A percentile compares a stretch with the other conserved stretches of the same genome.
Conservation (phyloP, 2,888 invertebrate species). For the Nephrotoma appendiculata region DNA sequence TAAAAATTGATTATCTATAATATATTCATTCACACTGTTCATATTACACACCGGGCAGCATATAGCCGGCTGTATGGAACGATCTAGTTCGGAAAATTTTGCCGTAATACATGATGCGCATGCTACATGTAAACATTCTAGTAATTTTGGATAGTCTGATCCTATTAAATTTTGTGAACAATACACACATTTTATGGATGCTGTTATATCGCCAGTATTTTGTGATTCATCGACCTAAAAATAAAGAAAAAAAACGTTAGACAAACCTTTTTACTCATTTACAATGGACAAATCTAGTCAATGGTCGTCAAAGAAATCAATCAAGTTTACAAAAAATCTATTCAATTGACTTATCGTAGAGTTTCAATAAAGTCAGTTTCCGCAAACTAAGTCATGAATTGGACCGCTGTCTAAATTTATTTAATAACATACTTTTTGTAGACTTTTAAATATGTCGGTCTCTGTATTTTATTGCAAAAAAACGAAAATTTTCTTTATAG, state of each 20-base stretch:
- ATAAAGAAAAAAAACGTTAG: not conserved
- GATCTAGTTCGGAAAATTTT: slow-evolving; percentile 38
- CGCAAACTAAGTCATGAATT: too few relatives aligned
- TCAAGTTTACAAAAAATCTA: too few relatives aligned
- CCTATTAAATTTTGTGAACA: slow-evolving; percentile 38
- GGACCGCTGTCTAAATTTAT: too few relatives aligned
- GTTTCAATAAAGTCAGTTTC: too few relatives aligned
- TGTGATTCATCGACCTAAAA: slow-evolving; percentile 13
- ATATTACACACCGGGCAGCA: slow-evolving; percentile 60
- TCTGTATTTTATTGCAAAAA: too few relatives aligned
- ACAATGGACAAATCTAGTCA: not conserved
- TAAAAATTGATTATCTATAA: slow-evolving; percentile 75
- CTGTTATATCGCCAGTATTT: slow-evolving; percentile 14
- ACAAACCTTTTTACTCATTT: not conserved
- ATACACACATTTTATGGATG: slow-evolving; percentile 39
- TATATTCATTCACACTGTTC: slow-evolving; percentile 51
- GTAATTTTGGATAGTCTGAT: slow-evolving; percentile 56
- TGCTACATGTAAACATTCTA: slow-evolving; percentile 79
- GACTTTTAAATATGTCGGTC: too few relatives aligned
- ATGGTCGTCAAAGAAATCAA: too few relatives aligned
- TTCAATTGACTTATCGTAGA: too few relatives aligned
- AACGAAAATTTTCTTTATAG: too few relatives aligned
- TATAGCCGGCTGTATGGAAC: slow-evolving; percentile 28
- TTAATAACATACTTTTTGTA: too few relatives aligned
- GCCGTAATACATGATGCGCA: slow-evolving; percentile 61